Base-by-base conservation (phyloP, 2,797 vertebrate genomes). In the Choloepus didactylus region DNA sequence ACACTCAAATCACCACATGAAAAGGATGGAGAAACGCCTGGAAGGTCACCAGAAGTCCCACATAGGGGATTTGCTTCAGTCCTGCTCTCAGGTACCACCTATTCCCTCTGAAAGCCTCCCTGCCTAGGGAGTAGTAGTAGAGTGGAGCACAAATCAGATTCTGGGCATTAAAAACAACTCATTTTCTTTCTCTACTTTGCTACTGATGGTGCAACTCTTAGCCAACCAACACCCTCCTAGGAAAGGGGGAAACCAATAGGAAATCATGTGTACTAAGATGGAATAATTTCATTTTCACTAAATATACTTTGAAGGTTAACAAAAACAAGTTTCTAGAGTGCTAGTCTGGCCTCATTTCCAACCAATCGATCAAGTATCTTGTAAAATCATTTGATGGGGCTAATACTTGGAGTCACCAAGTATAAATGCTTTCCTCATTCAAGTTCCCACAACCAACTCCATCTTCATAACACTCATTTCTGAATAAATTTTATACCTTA, bases 261-360 rank as follows among this genome's bases (percentile, higher is more conserved):
- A 41, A 93, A 93, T 29, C 4, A 67, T 82, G 31, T 84, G 41
- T 49, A 89, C 5, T 85, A 72, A 92, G 29, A 56, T 46, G 46
- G 49, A 56, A 79, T 95, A 76, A 81, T 87, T 94, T 90, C 75
- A 93, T 67, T 90, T 79, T 62, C 8, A 93, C 76, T 86, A 76
- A 87, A 38, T 44, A 49, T 85, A 82, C 46, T 76, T 66, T 9
- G 82, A 92, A 92, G 70, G 64, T n/a, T 70, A 87, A 87, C 59
- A 41, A 92, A 89, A 90, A 9, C 6, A 51, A 96, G 81, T 44
- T 44, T 44, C 41, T 44, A 44, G 41, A 44, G 41, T 44, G 41
- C 5, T 44, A 44, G 41, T 44, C 41, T 44, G 41, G 41, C 46
- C n/a, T 38, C 19, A 67, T 49, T 93, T 88, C 51, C 82, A 86